Evolutionary conservation across 30 jellyfish, hydroid and myxozoan species (phyloP).

Genomic region (Cassiopea xamachana): DNA sequence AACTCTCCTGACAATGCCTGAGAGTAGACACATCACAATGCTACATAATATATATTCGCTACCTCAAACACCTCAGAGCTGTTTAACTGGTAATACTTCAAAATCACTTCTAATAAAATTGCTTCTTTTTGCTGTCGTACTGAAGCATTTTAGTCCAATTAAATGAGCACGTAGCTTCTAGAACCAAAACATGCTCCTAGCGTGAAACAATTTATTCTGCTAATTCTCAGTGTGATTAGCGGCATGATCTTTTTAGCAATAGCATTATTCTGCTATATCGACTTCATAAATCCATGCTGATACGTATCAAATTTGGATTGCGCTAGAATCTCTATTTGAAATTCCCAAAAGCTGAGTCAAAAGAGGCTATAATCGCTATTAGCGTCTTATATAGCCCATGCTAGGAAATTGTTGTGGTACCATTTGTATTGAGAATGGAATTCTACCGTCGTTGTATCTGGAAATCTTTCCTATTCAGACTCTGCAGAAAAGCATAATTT

Average conservation of each 20-base stretch:
- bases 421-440: background rate
- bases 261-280: background rate
- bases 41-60: too few relatives aligned
- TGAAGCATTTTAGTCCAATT: background rate
- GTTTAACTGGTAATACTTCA: too few relatives aligned
- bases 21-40: too few relatives aligned
- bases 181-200: background rate
- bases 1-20: too few relatives aligned
- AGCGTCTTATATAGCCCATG: background rate
- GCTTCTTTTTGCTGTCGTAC: too few relatives aligned
- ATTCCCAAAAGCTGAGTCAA: background rate
- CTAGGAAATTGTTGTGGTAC: background rate
- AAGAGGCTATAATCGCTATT: background rate
- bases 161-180: background rate
- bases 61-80: too few relatives aligned
- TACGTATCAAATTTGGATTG: background rate
- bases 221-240: background rate
- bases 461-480: background rate
- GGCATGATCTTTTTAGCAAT: background rate
- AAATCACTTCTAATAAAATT: too few relatives aligned
- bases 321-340: background rate
- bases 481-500: too few relatives aligned
- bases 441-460: background rate
- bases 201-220: background rate
- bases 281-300: background rate